Base-by-base conservation (phyloP, 1,140 invertebrate genomes). In the Solenopsis fugax region DNA sequence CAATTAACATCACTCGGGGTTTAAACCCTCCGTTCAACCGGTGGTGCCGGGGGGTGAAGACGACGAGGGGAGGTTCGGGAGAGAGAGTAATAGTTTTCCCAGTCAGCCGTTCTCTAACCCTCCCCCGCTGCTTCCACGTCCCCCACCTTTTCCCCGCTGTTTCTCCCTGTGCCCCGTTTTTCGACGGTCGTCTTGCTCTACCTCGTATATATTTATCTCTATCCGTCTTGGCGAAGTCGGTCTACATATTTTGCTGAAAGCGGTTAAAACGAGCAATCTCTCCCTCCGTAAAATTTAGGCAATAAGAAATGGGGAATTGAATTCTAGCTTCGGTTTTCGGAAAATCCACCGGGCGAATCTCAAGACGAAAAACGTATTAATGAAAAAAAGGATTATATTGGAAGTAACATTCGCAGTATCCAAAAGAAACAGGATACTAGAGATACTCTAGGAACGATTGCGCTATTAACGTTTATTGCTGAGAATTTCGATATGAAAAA, bases 1-100 rank as follows among this genome's bases (percentile, higher is more conserved):
- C 92, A 93, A 93, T 93, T 93, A 93, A 90, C 91, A 91, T 90
- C 89, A 89, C 91, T 92, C 91, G 75, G 64, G 77, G 76, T 81
- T 91, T 85, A 88, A 91, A 89, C 90, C 88, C 89, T 86, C 88
- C 50, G n/a, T 21, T 75, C 71, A 58, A 81, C 69, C 52, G 62
- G 76, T 56, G 72, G 72, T 69, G 73, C 80, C 84, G 77, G 81
- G 58, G 50, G 71, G 60, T 52, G 78, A 91, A 85, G 88, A 89
- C 73, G 87, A 76, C 73, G 41, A n/a, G 54, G 65, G 45, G 73
- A 85, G 86, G 54, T 34, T 58, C 48, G 67, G 54, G 73, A 80
- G 76, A 69, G 82, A 90, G 82, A 81, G 86, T 86, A 87, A 91
- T 91, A 91, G 90, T 92, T 92, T 92, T 90, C 87, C 85, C 87